Percentiles rank a stretch among this genome's conserved stretches.
Evolutionary conservation across 2,113 vertebrate genomes (phyloP).

Genomic region (Cacatua alba): DNA sequence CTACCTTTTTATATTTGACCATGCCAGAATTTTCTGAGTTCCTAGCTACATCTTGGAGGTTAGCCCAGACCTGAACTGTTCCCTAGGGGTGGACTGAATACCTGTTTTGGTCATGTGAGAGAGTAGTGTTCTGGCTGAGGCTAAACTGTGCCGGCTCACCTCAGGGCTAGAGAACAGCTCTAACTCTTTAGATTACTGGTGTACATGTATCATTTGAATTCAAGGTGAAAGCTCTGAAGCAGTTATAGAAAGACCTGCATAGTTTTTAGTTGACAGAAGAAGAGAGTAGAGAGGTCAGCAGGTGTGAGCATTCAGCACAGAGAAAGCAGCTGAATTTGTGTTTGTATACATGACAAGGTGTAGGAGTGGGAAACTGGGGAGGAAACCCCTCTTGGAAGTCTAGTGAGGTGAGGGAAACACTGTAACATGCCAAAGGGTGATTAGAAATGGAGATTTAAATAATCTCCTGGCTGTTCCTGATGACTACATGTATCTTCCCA

Average conservation of each 20-base stretch:
- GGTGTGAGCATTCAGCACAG: not conserved
- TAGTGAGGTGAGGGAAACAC: not conserved
- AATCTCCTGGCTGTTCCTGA: not conserved
- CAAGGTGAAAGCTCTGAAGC: not conserved
- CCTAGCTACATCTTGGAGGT: not conserved
- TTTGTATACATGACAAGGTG: not conserved
- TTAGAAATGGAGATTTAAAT: not conserved
- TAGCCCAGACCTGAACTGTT: not conserved
- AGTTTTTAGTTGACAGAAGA: not conserved
- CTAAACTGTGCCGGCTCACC: not conserved
- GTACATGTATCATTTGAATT: not conserved
- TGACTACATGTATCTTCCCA: not conserved
- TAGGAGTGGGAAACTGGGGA: not conserved
- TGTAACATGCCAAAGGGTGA: not conserved
- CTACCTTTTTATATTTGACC: not conserved
- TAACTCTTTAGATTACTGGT: not conserved
- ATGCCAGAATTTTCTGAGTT: not conserved
- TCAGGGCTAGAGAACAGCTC: not conserved
- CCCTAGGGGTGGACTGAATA: not conserved
- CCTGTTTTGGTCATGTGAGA: not conserved
- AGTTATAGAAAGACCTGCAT: not conserved
- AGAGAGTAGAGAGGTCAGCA: not conserved
- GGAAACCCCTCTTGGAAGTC: not conserved
- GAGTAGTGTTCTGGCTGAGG: not conserved
- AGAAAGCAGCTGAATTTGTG: not conserved